Percentiles rank a stretch among this genome's conserved stretches.
phyloP scores from a whole-genome alignment of 2,113 vertebrate species.

The Sinocyclocheilus maitianheensis region DNA sequence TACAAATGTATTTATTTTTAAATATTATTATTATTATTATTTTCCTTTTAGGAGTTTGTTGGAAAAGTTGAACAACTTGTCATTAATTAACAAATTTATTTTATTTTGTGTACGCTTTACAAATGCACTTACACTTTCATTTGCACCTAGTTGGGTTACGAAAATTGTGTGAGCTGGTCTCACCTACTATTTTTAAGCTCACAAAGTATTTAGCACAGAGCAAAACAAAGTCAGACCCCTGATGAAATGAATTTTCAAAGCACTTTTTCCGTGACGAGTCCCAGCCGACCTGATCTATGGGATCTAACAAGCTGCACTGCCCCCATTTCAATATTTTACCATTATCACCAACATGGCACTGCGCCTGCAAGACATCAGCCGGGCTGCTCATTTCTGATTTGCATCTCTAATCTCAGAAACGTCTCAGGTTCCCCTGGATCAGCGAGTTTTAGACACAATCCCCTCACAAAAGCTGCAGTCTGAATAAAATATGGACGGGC shows the following conservation, averaged over 20 bases:
- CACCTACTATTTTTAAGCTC: neutral
- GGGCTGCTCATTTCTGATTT: conserved; percentile 38
- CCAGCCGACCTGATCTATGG: neutral
- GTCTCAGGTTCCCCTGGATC: conserved; percentile 52
- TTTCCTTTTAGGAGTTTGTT: too few relatives aligned
- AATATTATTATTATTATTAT: too few relatives aligned
- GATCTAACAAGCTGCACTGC: conserved; percentile 54
- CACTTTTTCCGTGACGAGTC: conserved; percentile 1
- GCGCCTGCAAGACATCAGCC: neutral
- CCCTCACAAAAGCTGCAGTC: conserved; percentile 22
- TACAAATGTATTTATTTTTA: too few relatives aligned
- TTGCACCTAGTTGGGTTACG: neutral
- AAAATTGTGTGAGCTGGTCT: neutral
- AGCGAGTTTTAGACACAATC: conserved; percentile 41
- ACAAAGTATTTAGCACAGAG: neutral
- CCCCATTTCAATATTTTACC: conserved; percentile 35
- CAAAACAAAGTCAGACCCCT: neutral
- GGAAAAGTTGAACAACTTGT: neutral
- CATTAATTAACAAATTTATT: neutral
- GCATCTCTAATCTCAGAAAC: conserved; percentile 46
- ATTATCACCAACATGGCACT: conserved; percentile 5
- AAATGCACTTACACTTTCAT: neutral
- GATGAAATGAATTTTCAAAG: conserved; percentile 2
- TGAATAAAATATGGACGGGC: conserved; percentile 54
- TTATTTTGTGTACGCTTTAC: neutral